phyloP scores from a whole-genome alignment of 2,888 invertebrate genomes.

The Chesias legatella region DNA sequence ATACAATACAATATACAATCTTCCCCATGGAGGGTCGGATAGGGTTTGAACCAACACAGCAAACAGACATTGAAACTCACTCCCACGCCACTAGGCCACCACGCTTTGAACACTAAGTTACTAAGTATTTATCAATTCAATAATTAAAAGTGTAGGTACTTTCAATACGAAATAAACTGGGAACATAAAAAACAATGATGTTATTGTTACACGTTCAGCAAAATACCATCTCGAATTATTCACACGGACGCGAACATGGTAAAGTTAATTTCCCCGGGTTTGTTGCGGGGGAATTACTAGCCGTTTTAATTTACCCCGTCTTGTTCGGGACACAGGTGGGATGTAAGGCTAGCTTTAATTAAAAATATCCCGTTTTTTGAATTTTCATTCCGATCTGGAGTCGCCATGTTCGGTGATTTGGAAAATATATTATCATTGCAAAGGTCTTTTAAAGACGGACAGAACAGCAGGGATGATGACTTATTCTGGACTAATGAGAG shows the following conservation, averaged over 20 bases:
- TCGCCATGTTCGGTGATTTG: slow-evolving; percentile 6
- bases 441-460: slow-evolving; percentile 6
- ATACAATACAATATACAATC: too few species aligned
- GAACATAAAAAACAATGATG: neutral
- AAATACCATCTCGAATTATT: slow-evolving; percentile 11
- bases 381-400: slow-evolving; percentile 25
- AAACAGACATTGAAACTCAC: too few species aligned
- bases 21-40: too few species aligned
- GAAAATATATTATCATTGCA: slow-evolving; percentile 7
- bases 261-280: slow-evolving; percentile 28
- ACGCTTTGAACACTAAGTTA: too few species aligned
- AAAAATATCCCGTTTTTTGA: slow-evolving; percentile 30
- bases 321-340: slow-evolving; percentile 32
- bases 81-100: too few species aligned
- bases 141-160: too few species aligned
- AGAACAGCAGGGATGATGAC: neutral
- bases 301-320: slow-evolving; percentile 28
- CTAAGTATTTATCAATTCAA: too few species aligned
- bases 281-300: slow-evolving; percentile 29
- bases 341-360: slow-evolving; percentile 29
- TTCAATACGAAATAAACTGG: too few species aligned
- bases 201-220: neutral
- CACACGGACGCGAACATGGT: slow-evolving; percentile 22
- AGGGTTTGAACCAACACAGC: too few species aligned
- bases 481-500: slow-evolving; percentile 7